Base-by-base conservation (phyloP, 1,140 invertebrate genomes). In the Trigoniulus corallinus region DNA sequence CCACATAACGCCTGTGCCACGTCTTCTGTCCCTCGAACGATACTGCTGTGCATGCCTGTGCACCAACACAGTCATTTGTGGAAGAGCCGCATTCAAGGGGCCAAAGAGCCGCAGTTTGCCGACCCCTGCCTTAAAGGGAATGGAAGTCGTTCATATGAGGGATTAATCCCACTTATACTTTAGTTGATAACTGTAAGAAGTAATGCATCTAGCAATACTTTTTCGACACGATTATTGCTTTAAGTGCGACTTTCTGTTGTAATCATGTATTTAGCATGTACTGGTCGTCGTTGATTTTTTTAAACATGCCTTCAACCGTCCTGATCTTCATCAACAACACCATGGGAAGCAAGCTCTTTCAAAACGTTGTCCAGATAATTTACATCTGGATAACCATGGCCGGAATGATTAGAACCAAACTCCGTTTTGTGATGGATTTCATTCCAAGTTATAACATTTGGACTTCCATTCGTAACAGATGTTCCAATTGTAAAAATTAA, bases 371-470 rank as follows among this genome's bases (percentile, higher is more conserved):
- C 79, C 42, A 87, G 67, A 66, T 84, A 86, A 47, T 74, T 77
- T 2, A 75, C 71, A 66, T 85, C 82, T 1, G 83, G 81, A 64
- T 82, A 84, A 52, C 82, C 82, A 60, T 82, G 77, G 1, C 75
- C 76, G 43, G 64, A 68, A 18, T 67, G 67, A 42, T 75, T 76
- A 3, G 73, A 71, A 13, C 73, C 74, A 13, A 81, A 72, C 64
- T 84, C 81, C 12, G 86, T 88, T 65, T 89, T 89, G 60, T 89
- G 86, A 61, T 88, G 86, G 46, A 91, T 83, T 60, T 80, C 82
- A 66, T 91, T 88, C 88, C 89, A 94, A 7, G 85, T 81, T 13
- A 92, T 82, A 42, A 88, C 84, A 68, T 93, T 82, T 62, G 84
- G 79, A 53, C 81, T 76, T 1, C 88, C 88, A 1, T 87, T 92